Percentiles rank a stretch among this genome's conserved stretches.
Evolutionary conservation across 2,797 vertebrate genomes (phyloP).

Genomic region (Poecilia wingei): DNA sequence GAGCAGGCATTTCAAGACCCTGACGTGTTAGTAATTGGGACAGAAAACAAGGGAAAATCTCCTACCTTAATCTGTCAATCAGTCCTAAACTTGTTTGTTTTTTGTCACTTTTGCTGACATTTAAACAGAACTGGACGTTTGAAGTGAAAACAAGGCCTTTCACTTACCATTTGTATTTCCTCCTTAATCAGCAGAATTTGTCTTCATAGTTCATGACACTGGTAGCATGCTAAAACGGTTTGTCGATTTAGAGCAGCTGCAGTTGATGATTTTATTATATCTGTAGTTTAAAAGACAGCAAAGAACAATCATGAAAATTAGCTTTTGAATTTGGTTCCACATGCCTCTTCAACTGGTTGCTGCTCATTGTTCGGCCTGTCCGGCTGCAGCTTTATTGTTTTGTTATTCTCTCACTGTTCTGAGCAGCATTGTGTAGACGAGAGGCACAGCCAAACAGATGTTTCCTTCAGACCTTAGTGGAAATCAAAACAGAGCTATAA

Average conservation of each 20-base stretch:
- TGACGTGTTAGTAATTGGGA: constrained; percentile 51
- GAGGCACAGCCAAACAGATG: constrained; percentile 7
- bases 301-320: not conserved
- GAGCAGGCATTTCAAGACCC: constrained; percentile 27
- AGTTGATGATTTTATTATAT: constrained; percentile 1
- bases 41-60: constrained; percentile 41
- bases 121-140: constrained; percentile 4
- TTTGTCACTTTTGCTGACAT: constrained; percentile 23
- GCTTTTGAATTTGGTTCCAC: not conserved
- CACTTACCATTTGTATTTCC: not conserved
- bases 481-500: constrained; percentile 13
- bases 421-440: not conserved
- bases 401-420: constrained; percentile 3
- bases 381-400: not conserved
- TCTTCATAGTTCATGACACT: not conserved
- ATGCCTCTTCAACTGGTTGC: not conserved
- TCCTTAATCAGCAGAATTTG: constrained; percentile 5
- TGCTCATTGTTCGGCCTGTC: constrained; percentile 14
- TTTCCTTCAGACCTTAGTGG: constrained; percentile 1
- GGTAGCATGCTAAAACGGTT: not conserved
- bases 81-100: constrained; percentile 47
- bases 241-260: not conserved
- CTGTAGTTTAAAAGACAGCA: not conserved
- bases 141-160: constrained; percentile 1
- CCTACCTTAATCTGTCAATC: constrained; percentile 63